phyloP scores from a whole-genome alignment of 1,140 invertebrate genomes.

The Calliphora vicina region DNA sequence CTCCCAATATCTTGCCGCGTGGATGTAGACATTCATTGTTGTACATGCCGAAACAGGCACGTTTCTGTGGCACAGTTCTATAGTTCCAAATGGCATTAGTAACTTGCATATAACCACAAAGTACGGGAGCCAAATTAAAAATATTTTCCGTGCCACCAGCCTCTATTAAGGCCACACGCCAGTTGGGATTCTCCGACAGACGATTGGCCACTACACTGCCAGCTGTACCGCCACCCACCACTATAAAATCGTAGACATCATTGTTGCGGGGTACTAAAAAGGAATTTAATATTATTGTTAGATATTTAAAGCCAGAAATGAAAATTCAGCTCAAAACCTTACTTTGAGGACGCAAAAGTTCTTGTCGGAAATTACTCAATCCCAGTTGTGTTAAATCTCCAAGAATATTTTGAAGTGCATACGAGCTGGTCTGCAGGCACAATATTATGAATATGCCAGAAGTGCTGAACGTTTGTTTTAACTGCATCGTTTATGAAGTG shows the following conservation, averaged over 20 bases:
- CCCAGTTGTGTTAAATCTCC: not conserved
- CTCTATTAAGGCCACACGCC: constrained; percentile 68
- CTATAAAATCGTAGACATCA: constrained; percentile 78
- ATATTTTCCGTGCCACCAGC: constrained; percentile 73
- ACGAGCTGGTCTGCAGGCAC: too few species aligned
- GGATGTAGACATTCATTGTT: constrained; percentile 67
- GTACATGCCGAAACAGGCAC: constrained; percentile 66
- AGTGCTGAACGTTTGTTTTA: not conserved
- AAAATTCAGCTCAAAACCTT: not conserved
- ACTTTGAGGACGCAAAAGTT: not conserved
- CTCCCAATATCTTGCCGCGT: constrained; percentile 72
- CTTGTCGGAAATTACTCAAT: not conserved
- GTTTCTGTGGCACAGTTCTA: constrained; percentile 68
- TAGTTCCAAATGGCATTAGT: constrained; percentile 74
- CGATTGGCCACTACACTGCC: constrained; percentile 83
- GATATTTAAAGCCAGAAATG: too few species aligned
- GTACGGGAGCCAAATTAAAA: constrained; percentile 71
- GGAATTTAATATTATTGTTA: not conserved
- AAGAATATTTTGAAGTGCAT: not conserved
- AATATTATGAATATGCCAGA: not conserved
- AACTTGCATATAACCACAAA: constrained; percentile 66
- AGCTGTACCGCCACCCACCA: constrained; percentile 84
- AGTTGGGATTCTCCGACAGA: constrained; percentile 64
- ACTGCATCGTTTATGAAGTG: too few species aligned
- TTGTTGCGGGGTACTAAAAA: constrained; percentile 49